Percentiles rank a stretch among this genome's conserved stretches.
Conservation (phyloP, 2,888 invertebrate genomes). For the Platycnemis pennipes region DNA sequence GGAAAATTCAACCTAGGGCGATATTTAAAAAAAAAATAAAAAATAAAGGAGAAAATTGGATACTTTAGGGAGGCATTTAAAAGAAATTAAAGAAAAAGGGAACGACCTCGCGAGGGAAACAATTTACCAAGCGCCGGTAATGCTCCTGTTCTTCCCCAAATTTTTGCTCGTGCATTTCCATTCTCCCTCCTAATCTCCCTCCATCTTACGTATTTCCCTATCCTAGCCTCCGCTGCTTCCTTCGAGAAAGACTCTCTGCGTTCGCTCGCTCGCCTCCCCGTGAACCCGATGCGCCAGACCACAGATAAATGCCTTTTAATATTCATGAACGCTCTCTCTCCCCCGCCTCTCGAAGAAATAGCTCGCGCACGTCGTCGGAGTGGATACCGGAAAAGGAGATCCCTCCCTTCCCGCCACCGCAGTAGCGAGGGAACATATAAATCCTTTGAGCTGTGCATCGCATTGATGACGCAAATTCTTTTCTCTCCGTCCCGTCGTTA, state of each 20-base stretch:
- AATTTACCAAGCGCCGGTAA: not conserved
- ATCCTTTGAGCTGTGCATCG: constrained; percentile 26
- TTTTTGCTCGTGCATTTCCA: not conserved
- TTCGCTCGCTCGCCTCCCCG: not conserved
- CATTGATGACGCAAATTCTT: constrained; percentile 33
- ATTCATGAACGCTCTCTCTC: constrained; percentile 53
- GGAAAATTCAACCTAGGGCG: too few relatives aligned
- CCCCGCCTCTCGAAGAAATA: not conserved
- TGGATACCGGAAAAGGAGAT: constrained; percentile 3
- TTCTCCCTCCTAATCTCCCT: not conserved
- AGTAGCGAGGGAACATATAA: not conserved
- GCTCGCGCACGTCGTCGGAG: constrained; percentile 26
- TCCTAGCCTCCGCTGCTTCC: too few relatives aligned
- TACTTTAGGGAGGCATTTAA: not conserved
- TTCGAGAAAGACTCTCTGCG: too few relatives aligned
- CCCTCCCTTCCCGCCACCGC: not conserved
- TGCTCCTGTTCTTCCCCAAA: not conserved
- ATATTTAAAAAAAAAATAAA: not conserved
- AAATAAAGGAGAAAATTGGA: not conserved
- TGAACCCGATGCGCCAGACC: constrained; percentile 18
- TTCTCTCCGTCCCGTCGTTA: not conserved
- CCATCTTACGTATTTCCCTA: too few relatives aligned
- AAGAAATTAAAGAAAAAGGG: not conserved
- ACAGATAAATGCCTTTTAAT: constrained; percentile 62
- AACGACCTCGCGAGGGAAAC: not conserved